These are phyloP conservation scores for Dipodomys ordii DNA, from an alignment of 2,113 vertebrate species.

Conservation along the genomic window DNA sequence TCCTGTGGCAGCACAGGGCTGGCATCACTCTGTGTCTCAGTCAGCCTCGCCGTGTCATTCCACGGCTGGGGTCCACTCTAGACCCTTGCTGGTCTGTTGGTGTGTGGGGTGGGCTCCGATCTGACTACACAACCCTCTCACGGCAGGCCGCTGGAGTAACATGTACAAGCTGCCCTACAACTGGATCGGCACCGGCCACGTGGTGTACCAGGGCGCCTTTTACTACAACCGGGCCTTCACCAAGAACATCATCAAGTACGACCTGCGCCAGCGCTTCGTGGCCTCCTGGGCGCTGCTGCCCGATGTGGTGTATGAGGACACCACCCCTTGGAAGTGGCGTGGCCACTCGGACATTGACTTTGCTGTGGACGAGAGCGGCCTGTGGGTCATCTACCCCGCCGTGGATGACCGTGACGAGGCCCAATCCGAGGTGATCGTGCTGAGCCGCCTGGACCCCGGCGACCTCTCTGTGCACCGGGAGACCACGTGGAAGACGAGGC, in stretches of 20 bases:
- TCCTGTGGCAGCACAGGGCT: background rate
- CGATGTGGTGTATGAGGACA: constrained; percentile 95
- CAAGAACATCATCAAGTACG: constrained; percentile 98
- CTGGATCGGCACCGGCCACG: constrained; percentile 98
- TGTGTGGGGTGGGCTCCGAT: background rate
- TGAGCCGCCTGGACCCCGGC: constrained; percentile 94
- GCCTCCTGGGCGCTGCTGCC: constrained; percentile 95
- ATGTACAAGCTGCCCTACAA: constrained; percentile 98
- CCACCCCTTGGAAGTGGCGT: constrained; percentile 97
- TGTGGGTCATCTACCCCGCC: constrained; percentile 98
- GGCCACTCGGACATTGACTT: constrained; percentile 99
- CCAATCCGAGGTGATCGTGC: constrained; percentile 94
- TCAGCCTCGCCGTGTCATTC: background rate
- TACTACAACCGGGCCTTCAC: constrained; percentile 99
- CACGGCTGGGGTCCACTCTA: background rate
- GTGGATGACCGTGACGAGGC: constrained; percentile 93
- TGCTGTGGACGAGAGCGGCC: constrained; percentile 96
- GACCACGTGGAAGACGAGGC: constrained; percentile 95
- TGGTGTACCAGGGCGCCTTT: constrained; percentile 96
- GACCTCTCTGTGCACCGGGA: constrained; percentile 95
- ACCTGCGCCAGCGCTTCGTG: constrained; percentile 95
- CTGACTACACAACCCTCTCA: accelerated
- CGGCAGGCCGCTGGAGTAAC: constrained; percentile 96
- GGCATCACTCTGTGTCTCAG: background rate
- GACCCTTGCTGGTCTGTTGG: background rate